phyloP scores from a whole-genome alignment of 2,888 invertebrate species.

The Eilema depressum region DNA sequence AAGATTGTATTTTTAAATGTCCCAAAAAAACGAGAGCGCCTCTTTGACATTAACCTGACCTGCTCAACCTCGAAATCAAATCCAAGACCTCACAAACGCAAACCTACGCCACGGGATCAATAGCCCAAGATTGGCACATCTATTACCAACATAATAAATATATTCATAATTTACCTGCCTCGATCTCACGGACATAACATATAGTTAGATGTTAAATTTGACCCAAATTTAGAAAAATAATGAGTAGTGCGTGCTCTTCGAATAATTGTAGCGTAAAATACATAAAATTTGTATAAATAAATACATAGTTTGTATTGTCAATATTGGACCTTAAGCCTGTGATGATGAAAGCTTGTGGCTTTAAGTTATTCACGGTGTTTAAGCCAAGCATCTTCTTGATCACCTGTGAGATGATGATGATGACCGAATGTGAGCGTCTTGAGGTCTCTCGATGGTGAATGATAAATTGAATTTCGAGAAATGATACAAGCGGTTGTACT shows the following conservation, averaged over 20 bases:
- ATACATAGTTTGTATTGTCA: slow-evolving; percentile 66
- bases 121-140: no score
- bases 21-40: no score
- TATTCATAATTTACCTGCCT: no score
- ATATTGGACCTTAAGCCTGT: slow-evolving; percentile 81
- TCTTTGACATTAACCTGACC: no score
- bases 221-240: slow-evolving; percentile 8
- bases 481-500: slow-evolving; percentile 7
- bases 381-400: slow-evolving; percentile 44
- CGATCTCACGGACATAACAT: no score
- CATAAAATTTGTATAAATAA: slow-evolving; percentile 44
- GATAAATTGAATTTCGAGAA: background rate
- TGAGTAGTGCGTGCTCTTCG: slow-evolving; percentile 7
- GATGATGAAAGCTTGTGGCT: slow-evolving; percentile 82
- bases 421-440: slow-evolving; percentile 7
- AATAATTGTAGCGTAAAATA: slow-evolving; percentile 23
- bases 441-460: slow-evolving; percentile 1
- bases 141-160: background rate
- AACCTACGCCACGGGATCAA: background rate
- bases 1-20: no score
- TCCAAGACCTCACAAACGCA: background rate
- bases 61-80: background rate
- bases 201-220: no score
- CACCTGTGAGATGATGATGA: slow-evolving; percentile 33
- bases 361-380: slow-evolving; percentile 52